Evolutionary conservation across 2,888 invertebrate species (phyloP).

Genomic region (Hermodice carunculata): DNA sequence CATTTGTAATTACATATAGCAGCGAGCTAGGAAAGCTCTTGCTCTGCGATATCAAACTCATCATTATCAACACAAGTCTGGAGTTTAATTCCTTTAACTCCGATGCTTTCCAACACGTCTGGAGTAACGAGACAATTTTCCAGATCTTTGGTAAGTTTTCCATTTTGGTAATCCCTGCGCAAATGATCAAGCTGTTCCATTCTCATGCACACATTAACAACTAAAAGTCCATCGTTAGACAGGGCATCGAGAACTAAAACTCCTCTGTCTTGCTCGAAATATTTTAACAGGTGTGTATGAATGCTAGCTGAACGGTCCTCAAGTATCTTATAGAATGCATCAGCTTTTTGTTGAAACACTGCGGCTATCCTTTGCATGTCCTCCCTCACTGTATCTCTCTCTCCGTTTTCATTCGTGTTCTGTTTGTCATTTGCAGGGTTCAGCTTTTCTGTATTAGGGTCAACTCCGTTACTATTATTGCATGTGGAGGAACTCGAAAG

Average conservation of each 20-base stretch:
- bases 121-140: conserved; percentile 48
- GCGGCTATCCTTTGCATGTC: no score
- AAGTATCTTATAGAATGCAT: conserved; percentile 46
- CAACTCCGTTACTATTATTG: no score
- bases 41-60: conserved; percentile 46
- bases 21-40: no score
- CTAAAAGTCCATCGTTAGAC: conserved; percentile 49
- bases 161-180: conserved; percentile 50
- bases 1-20: no score
- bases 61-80: conserved; percentile 50
- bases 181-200: conserved; percentile 51
- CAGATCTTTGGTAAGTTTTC: conserved; percentile 49
- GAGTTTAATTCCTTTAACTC: conserved; percentile 52
- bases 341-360: conserved; percentile 42
- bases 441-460: no score
- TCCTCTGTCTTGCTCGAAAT: conserved; percentile 66
- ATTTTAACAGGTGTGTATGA: conserved; percentile 52
- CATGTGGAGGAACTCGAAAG: no score
- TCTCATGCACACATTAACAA: conserved; percentile 62
- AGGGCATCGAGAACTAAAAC: conserved; percentile 57
- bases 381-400: no score
- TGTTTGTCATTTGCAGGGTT: no score
- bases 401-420: no score
- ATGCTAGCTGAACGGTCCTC: conserved; percentile 43
- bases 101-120: conserved; percentile 47